Percentiles rank a stretch among this genome's conserved stretches.
phyloP scores from a whole-genome alignment of 2,888 invertebrate genomes.

The Volucella bombylans region DNA sequence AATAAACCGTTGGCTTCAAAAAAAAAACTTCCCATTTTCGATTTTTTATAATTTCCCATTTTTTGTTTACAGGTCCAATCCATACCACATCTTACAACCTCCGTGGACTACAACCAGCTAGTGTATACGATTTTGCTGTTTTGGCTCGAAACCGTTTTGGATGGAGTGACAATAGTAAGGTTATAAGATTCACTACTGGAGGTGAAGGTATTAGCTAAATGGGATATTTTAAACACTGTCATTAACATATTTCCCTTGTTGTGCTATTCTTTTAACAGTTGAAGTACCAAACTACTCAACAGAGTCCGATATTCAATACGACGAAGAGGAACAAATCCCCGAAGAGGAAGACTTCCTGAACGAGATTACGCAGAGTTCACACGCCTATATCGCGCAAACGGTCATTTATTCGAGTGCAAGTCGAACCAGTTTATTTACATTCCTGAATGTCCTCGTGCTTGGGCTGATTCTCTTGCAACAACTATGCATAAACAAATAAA shows the following conservation, averaged over 20 bases:
- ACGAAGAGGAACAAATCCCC: slow-evolving; percentile 58
- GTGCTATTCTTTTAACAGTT: slow-evolving; percentile 75
- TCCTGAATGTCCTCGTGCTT: slow-evolving; percentile 28
- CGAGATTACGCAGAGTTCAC: slow-evolving; percentile 78
- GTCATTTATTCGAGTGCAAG: slow-evolving; percentile 22
- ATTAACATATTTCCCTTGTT: not conserved
- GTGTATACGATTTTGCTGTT: slow-evolving; percentile 90
- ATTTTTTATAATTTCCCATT: not conserved
- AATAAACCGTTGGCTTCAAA: not conserved
- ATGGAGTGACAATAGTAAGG: slow-evolving; percentile 91
- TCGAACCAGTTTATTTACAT: slow-evolving; percentile 7
- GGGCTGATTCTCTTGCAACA: slow-evolving; percentile 28
- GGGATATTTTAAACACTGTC: slow-evolving; percentile 2
- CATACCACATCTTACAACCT: slow-evolving; percentile 90
- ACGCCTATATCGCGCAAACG: slow-evolving; percentile 70
- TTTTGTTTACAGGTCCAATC: slow-evolving; percentile 85
- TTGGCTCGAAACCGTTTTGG: slow-evolving; percentile 92
- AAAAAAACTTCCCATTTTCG: not conserved
- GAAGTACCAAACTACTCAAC: slow-evolving; percentile 82
- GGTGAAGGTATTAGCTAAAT: slow-evolving; percentile 85
- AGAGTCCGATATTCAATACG: slow-evolving; percentile 79
- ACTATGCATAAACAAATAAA: slow-evolving; percentile 40
- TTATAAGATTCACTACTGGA: slow-evolving; percentile 89
- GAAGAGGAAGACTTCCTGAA: slow-evolving; percentile 77
- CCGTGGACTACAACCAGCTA: slow-evolving; percentile 88